A percentile compares a stretch with the other conserved stretches of the same genome.
These are phyloP conservation scores for Chrysopilus asiliformis DNA, from an alignment of 2,888 invertebrate species.

Conservation along the genomic window DNA sequence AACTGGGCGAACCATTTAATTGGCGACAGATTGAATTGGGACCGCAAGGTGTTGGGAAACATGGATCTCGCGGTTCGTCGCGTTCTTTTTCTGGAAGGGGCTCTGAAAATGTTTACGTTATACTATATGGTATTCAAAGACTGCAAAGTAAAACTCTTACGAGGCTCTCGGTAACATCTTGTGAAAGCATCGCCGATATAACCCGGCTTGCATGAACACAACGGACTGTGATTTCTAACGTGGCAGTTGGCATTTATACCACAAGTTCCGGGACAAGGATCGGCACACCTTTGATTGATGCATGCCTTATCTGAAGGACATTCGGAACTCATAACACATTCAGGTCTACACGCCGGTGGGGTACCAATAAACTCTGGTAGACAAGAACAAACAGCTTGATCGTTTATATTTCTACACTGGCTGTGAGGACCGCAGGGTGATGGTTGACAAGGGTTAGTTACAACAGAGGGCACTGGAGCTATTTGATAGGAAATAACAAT, in stretches of 20 bases:
- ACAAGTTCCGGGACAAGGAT: constrained; percentile 49
- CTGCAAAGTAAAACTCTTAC: constrained; percentile 4
- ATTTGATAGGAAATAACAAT: too few relatives aligned
- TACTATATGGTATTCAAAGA: not conserved
- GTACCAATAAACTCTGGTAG: constrained; percentile 44
- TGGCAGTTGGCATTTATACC: constrained; percentile 54
- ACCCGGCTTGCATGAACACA: constrained; percentile 56
- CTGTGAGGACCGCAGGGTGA: constrained; percentile 56
- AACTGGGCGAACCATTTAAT: constrained; percentile 45
- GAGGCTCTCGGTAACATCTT: constrained; percentile 40
- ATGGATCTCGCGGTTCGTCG: constrained; percentile 41
- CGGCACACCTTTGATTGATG: constrained; percentile 47
- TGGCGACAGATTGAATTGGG: constrained; percentile 46
- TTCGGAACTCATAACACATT: constrained; percentile 52
- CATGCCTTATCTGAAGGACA: constrained; percentile 49
- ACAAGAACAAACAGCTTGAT: constrained; percentile 49
- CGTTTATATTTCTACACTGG: constrained; percentile 46
- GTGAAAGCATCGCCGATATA: constrained; percentile 66
- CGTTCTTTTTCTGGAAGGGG: constrained; percentile 20
- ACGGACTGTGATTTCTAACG: constrained; percentile 63
- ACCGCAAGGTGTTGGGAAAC: constrained; percentile 52
- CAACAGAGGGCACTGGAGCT: too few relatives aligned
- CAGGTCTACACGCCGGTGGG: constrained; percentile 53
- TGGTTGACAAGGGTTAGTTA: constrained; percentile 44
- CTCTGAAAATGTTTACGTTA: constrained; percentile 17